A percentile compares a stretch with the other conserved stretches of the same genome.
Evolutionary conservation across 2,113 vertebrate species (phyloP).

Genomic region (Pavo muticus): DNA sequence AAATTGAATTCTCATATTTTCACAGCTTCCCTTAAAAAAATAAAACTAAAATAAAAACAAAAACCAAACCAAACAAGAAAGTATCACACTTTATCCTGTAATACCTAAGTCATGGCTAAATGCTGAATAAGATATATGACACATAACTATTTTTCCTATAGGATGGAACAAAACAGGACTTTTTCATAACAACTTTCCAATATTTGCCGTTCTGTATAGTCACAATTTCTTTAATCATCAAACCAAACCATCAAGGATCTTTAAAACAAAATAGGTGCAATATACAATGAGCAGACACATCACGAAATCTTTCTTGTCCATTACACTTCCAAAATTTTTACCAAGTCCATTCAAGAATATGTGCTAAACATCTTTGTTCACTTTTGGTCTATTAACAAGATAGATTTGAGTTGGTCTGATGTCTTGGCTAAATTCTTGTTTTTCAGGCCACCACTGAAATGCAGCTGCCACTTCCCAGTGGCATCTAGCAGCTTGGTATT

Average conservation of each 20-base stretch:
- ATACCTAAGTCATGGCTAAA: not conserved
- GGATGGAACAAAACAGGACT: not conserved
- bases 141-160: not conserved
- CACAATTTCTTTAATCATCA: not conserved
- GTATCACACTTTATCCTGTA: not conserved
- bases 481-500: not conserved
- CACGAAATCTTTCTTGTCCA: not conserved
- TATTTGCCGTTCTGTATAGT: not conserved
- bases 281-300: rapidly evolving
- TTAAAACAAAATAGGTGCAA: not conserved
- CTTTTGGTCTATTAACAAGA: not conserved
- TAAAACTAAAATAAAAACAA: not conserved
- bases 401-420: not conserved
- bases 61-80: not conserved
- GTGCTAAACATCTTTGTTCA: not conserved
- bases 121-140: not conserved
- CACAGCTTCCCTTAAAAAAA: not conserved
- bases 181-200: not conserved
- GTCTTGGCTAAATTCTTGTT: not conserved
- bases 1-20: not conserved
- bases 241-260: not conserved
- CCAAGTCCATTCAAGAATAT: not conserved
- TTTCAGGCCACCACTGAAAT: not conserved
- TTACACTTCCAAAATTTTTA: not conserved
- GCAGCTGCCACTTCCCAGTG: not conserved